Conservation (phyloP, 1,140 invertebrate genomes). For the Ylistrum balloti region DNA sequence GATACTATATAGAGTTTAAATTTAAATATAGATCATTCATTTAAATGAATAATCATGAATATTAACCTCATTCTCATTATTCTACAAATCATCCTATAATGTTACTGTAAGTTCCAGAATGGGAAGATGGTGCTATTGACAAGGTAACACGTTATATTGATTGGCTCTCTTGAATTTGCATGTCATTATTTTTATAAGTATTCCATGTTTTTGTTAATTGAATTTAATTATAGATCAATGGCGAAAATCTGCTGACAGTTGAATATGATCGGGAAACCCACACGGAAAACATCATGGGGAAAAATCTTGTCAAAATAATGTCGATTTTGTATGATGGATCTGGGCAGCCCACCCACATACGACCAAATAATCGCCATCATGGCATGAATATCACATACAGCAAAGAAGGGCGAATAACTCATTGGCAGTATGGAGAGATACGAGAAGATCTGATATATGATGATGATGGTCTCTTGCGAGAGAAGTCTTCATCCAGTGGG, state of each 20-base stretch:
- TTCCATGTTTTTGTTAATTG: slow-evolving; percentile 41
- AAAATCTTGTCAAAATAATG: slow-evolving; percentile 90
- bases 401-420: slow-evolving; percentile 92
- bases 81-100: neutral
- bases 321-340: slow-evolving; percentile 93
- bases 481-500: slow-evolving; percentile 90
- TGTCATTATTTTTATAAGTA: neutral
- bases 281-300: slow-evolving; percentile 94
- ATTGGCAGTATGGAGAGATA: slow-evolving; percentile 94
- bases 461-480: slow-evolving; percentile 91
- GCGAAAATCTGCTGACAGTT: slow-evolving; percentile 94
- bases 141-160: neutral
- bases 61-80: neutral
- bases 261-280: slow-evolving; percentile 95
- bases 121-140: slow-evolving; percentile 6
- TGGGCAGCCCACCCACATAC: slow-evolving; percentile 88
- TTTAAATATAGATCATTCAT: neutral
- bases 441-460: slow-evolving; percentile 94
- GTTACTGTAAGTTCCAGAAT: neutral
- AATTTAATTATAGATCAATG: slow-evolving; percentile 82
- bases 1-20: neutral
- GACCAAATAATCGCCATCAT: slow-evolving; percentile 86
- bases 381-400: slow-evolving; percentile 91
- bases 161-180: neutral
- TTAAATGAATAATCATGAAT: neutral